phyloP scores from a whole-genome alignment of 1,140 invertebrate species.

The Pachyrhynchus sulphureomaculatus region DNA sequence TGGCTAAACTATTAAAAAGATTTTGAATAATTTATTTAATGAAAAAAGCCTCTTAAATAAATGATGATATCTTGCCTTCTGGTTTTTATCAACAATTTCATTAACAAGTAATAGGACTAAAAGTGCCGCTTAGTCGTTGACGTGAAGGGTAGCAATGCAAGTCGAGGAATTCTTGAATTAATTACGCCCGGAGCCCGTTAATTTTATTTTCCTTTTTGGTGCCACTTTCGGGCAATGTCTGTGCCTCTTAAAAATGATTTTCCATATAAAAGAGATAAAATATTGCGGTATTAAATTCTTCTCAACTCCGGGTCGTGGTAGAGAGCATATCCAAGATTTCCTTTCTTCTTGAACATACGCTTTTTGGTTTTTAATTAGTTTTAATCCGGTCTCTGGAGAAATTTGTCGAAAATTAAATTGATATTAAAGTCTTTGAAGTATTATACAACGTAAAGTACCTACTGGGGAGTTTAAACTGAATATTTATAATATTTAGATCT shows the following conservation, averaged over 20 bases:
- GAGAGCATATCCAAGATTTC: not conserved
- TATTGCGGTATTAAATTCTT: constrained; percentile 14
- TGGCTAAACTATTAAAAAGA: too few relatives aligned
- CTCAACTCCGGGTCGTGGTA: not conserved
- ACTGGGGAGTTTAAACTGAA: too few relatives aligned
- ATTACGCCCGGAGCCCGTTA: not conserved
- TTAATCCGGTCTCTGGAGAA: not conserved
- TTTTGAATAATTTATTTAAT: too few relatives aligned
- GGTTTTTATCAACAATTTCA: constrained; percentile 19
- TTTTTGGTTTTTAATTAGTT: not conserved
- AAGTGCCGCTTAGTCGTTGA: not conserved
- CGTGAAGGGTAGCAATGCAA: not conserved
- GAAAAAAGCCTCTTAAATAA: too few relatives aligned
- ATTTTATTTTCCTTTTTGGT: constrained; percentile 1
- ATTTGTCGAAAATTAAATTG: not conserved
- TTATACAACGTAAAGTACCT: too few relatives aligned
- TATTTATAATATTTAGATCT: too few relatives aligned
- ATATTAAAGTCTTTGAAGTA: not conserved
- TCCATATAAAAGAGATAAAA: constrained; percentile 6
- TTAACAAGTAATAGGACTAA: constrained; percentile 6
- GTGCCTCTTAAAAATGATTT: not conserved
- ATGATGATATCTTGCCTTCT: constrained; percentile 10
- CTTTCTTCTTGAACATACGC: not conserved
- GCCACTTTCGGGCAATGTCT: not conserved
- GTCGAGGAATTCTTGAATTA: constrained; percentile 1